Percentiles rank a stretch among this genome's conserved stretches.
These are phyloP conservation scores for Orchesellides sinensis DNA, from an alignment of 2,888 invertebrate species.

Conservation along the genomic window DNA sequence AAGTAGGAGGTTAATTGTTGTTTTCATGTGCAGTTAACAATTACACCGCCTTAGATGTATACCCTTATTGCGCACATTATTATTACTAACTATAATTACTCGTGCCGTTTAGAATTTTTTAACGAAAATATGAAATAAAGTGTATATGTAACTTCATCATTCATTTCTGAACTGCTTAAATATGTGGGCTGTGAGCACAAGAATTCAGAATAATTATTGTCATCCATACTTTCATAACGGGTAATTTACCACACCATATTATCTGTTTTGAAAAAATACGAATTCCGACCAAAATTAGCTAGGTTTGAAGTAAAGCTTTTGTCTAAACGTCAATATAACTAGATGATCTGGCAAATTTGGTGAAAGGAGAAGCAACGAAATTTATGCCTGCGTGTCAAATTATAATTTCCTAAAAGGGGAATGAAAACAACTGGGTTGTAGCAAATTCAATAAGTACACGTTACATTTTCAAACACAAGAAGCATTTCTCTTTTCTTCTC, in stretches of 20 bases:
- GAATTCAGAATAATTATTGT: no score
- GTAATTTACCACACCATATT: conserved; percentile 33
- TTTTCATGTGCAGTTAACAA: no score
- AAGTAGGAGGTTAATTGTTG: no score
- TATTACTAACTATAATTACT: no score
- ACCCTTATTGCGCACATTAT: no score
- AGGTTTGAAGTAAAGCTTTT: not conserved
- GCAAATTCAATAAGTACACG: conserved; percentile 62
- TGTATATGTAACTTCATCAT: not conserved
- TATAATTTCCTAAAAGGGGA: conserved; percentile 45
- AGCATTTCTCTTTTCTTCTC: conserved; percentile 41
- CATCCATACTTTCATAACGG: no score
- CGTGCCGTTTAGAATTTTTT: not conserved
- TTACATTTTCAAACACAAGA: conserved; percentile 39
- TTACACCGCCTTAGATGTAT: no score
- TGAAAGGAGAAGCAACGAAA: conserved; percentile 8
- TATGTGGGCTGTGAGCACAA: conserved; percentile 25
- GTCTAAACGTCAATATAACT: not conserved
- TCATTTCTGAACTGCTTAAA: conserved; percentile 19
- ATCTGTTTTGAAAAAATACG: not conserved
- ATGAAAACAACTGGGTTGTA: conserved; percentile 53
- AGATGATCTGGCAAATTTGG: conserved; percentile 5
- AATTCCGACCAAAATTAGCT: not conserved
- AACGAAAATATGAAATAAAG: not conserved
- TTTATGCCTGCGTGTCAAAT: conserved; percentile 60